Evolutionary conservation across 2,888 invertebrate species (phyloP), one percentile per base, ranked within the genome.

Genomic region (Drosophila imparisetae): DNA sequence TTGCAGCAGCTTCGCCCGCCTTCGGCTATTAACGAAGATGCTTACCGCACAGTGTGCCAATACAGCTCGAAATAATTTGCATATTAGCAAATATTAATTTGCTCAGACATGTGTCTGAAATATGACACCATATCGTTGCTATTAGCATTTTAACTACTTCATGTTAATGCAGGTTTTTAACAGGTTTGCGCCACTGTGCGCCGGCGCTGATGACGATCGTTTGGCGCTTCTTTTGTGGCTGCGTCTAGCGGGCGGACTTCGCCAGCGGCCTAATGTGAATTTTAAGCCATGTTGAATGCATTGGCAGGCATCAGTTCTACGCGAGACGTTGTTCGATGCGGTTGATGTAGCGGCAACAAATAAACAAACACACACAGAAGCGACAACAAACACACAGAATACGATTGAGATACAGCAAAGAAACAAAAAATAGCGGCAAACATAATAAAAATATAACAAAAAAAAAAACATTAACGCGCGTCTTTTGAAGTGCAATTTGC

Each of bases 221-320:
- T 86, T 75, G 83, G 73, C 78, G 84, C 81, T 84, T 86, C 83
- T 88, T 88, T 78, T 74, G 72, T 70, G 77, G 15, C 57, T 50
- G 66, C 75, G 71, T 75, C 76, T 77, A 57, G 90, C 78, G 85
- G 87, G 82, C 89, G 87, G 83, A 66, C 66, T 82, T 29, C 29
- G 82, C 69, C 65, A 80, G 66, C 71, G 74, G 89, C 72, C 69
- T 78, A 87, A 82, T 82, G 86, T 89, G 81, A 89, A 87, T 91
- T 91, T 91, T 90, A 86, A 90, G 75, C 80, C 86, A 84, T 77
- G 83, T 70, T 81, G 77, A 67, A 69, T 89, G 90, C 89, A 87
- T 71, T 87, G 85, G 72, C 70, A 87, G 86, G 80, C 88, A 73
- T 92, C 92, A 91, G 91, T 92, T 91, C 86, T 91, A 83, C 83